Conservation (phyloP, 2,113 vertebrate species). For the Neofelis nebulosa region DNA sequence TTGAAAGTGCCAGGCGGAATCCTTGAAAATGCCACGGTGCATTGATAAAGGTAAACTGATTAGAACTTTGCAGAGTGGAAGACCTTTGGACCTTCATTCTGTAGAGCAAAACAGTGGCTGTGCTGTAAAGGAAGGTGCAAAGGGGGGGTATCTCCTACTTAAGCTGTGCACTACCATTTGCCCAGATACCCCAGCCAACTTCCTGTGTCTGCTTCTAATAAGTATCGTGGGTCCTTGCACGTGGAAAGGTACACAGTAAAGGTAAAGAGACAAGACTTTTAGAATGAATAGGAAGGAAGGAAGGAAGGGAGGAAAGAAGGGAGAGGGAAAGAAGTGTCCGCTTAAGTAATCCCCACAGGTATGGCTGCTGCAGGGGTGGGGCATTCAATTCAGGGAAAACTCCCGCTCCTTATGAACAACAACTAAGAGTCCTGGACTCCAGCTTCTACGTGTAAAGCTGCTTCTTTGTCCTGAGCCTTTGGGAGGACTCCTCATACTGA, state of each 20-base stretch:
- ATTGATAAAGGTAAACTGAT: not conserved
- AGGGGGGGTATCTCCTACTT: not conserved
- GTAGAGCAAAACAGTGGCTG: not conserved
- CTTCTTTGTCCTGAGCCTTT: not conserved
- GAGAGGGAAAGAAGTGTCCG: not conserved
- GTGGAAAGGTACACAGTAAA: not conserved
- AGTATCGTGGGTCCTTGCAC: not conserved
- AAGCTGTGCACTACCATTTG: not conserved
- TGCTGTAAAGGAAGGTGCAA: not conserved
- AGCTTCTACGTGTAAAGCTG: not conserved
- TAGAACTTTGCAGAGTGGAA: not conserved
- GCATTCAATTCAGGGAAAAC: not conserved
- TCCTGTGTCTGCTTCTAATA: not conserved
- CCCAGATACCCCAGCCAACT: not conserved
- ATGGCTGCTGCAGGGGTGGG: not conserved
- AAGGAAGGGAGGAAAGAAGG: not conserved
- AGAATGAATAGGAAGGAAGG: not conserved
- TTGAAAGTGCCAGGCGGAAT: constrained; percentile 6
- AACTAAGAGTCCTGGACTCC: not conserved
- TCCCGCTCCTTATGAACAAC: not conserved
- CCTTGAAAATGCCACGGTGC: not conserved
- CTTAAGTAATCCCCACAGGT: not conserved
- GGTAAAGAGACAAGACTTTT: not conserved
- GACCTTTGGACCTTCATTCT: not conserved
- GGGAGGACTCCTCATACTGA: not conserved